phyloP scores from a whole-genome alignment of 2,113 vertebrate genomes.

The Sphaerodactylus townsendi region DNA sequence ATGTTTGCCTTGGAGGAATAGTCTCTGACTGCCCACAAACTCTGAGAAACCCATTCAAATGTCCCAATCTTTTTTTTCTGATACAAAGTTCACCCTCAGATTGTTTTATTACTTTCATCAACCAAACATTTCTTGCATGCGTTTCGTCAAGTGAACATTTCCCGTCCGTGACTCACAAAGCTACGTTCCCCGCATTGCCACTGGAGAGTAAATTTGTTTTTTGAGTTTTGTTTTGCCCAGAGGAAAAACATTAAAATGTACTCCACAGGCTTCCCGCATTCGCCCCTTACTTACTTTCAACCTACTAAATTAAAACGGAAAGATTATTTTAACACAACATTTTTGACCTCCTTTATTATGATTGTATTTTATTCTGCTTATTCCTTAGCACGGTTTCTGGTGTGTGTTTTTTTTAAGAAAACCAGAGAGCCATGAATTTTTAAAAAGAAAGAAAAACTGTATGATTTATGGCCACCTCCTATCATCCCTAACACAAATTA shows the following conservation, averaged over 20 bases:
- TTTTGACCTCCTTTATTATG: slow-evolving; percentile 42
- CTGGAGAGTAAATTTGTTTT: too few species aligned
- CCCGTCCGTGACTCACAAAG: too few species aligned
- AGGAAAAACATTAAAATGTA: neutral
- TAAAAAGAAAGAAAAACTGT: neutral
- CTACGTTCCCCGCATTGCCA: too few species aligned
- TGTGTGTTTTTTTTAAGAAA: neutral
- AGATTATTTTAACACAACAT: slow-evolving; percentile 31
- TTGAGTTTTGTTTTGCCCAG: too few species aligned
- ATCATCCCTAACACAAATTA: slow-evolving; percentile 55
- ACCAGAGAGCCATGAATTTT: neutral
- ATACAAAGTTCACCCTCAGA: too few species aligned
- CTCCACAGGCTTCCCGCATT: neutral
- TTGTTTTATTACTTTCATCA: too few species aligned
- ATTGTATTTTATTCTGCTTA: slow-evolving; percentile 43
- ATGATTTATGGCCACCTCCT: slow-evolving; percentile 52
- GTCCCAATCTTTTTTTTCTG: too few species aligned
- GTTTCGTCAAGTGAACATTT: too few species aligned
- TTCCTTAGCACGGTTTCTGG: neutral
- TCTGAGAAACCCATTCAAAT: too few species aligned
- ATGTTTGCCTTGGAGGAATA: too few species aligned
- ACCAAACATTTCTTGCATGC: too few species aligned
- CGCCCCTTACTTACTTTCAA: neutral
- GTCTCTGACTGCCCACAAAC: too few species aligned
- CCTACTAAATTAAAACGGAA: slow-evolving; percentile 47